Conservation (phyloP, 2,888 invertebrate species). For the Dryobotodes eremita region DNA sequence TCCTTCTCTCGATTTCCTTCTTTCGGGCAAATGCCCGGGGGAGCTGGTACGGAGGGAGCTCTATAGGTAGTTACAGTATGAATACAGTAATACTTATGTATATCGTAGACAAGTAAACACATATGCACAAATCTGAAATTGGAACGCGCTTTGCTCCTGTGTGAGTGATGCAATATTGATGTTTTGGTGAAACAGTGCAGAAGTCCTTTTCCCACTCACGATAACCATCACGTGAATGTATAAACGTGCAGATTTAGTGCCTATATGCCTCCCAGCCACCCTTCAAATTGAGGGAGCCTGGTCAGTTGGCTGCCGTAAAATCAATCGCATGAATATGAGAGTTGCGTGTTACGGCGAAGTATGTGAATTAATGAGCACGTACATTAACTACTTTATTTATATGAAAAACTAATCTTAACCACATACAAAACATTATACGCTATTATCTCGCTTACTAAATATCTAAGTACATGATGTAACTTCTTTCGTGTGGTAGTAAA, state of each 20-base stretch:
- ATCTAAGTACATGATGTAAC: too few species aligned
- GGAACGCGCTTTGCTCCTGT: conserved; percentile 3
- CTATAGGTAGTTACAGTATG: not conserved
- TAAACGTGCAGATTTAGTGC: not conserved
- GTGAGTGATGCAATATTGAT: conserved; percentile 35
- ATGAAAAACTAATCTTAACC: not conserved
- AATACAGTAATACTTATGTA: not conserved
- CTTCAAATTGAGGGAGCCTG: not conserved
- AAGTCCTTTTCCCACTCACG: conserved; percentile 16
- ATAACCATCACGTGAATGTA: not conserved
- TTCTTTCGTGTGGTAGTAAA: too few species aligned
- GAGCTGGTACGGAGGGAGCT: not conserved
- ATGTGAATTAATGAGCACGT: too few species aligned
- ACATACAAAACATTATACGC: not conserved
- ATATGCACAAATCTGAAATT: not conserved
- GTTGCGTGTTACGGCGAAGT: not conserved
- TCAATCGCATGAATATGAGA: not conserved
- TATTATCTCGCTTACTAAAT: not conserved
- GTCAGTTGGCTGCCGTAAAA: not conserved
- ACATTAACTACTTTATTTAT: not conserved
- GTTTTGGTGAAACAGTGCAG: conserved; percentile 9
- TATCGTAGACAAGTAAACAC: conserved; percentile 9
- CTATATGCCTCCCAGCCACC: too few species aligned
- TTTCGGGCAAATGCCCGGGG: too few species aligned
- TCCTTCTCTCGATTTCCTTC: too few species aligned